A percentile compares a stretch with the other conserved stretches of the same genome.
phyloP scores from a whole-genome alignment of 1,140 invertebrate genomes.

The Pseudomyrmex concolor region DNA sequence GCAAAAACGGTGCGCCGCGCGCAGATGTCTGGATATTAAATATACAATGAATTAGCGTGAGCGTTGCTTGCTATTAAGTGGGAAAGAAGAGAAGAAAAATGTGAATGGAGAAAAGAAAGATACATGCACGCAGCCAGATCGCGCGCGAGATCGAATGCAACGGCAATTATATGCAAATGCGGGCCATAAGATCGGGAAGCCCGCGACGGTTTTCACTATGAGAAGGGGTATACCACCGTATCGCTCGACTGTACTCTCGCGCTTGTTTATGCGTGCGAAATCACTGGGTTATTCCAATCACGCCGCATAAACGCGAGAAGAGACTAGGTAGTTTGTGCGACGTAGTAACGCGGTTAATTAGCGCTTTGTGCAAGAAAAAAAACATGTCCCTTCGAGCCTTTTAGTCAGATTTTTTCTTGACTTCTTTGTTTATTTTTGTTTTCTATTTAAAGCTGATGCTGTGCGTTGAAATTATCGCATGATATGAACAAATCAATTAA shows the following conservation, averaged over 20 bases:
- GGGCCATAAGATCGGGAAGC: conserved; percentile 70
- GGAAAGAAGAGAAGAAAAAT: conserved; percentile 10
- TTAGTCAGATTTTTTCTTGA: background rate
- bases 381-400: background rate
- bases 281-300: conserved; percentile 31
- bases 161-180: conserved; percentile 81
- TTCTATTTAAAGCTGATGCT: background rate
- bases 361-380: background rate
- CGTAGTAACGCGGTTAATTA: conserved; percentile 41
- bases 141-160: conserved; percentile 75
- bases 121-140: conserved; percentile 19
- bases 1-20: conserved; percentile 39
- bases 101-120: background rate
- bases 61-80: conserved; percentile 41
- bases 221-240: conserved; percentile 28
- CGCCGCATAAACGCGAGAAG: conserved; percentile 26
- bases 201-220: conserved; percentile 45
- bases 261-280: conserved; percentile 35
- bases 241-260: background rate
- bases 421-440: background rate
- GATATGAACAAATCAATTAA: background rate
- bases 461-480: background rate
- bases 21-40: conserved; percentile 60
- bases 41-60: conserved; percentile 65
- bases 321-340: conserved; percentile 15